phyloP scores from a whole-genome alignment of 1,140 invertebrate species.

The Sminthurides bifidus region DNA sequence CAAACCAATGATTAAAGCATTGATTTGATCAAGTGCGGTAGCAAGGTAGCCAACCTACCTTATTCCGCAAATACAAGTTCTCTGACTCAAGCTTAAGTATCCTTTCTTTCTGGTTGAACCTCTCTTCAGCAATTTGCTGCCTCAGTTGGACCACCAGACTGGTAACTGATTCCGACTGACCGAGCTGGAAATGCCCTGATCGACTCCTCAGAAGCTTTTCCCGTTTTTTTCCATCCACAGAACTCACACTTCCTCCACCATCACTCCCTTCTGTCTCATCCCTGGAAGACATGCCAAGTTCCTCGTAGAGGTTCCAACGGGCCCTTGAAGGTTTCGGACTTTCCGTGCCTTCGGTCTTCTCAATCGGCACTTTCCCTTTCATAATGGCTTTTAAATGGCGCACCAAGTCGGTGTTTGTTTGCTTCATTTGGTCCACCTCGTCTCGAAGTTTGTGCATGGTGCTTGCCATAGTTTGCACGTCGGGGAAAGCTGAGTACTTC shows the following conservation, averaged over 20 bases:
- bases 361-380: no score
- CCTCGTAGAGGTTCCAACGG: background rate
- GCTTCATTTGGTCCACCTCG: slow-evolving; percentile 34
- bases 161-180: background rate
- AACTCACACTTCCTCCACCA: background rate
- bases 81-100: slow-evolving; percentile 12
- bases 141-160: background rate
- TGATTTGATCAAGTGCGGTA: no score
- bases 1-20: no score
- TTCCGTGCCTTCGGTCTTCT: no score
- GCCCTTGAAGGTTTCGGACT: background rate
- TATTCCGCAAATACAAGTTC: slow-evolving; percentile 17
- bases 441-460: slow-evolving; percentile 40
- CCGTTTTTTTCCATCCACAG: background rate
- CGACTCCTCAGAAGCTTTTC: background rate
- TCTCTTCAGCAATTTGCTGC: background rate
- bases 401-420: slow-evolving; percentile 3
- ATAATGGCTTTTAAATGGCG: background rate
- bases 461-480: slow-evolving; percentile 40
- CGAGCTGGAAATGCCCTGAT: no score
- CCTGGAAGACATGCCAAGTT: background rate
- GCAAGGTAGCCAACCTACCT: no score
- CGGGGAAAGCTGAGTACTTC: slow-evolving; percentile 42
- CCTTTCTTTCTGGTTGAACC: slow-evolving; percentile 8
- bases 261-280: background rate